Percentiles rank a stretch among this genome's conserved stretches.
Evolutionary conservation across 2,113 vertebrate species (phyloP).

Genomic region (Lonchura striata): DNA sequence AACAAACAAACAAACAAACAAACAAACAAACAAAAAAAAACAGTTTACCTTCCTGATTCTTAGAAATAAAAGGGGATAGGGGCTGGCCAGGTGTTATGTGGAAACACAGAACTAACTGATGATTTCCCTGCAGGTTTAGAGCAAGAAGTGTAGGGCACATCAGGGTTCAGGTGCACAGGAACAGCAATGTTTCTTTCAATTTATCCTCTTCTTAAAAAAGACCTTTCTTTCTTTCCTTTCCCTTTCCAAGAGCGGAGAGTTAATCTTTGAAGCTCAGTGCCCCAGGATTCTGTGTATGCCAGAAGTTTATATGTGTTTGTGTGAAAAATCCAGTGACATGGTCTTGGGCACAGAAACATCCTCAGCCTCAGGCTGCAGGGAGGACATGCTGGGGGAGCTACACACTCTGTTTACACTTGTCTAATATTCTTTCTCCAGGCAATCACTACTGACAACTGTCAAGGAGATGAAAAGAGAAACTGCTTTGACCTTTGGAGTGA

Average conservation of each 20-base stretch:
- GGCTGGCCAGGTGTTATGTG: neutral
- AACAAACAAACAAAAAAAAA: neutral
- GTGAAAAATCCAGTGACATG: neutral
- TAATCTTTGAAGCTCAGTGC: neutral
- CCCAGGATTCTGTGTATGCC: neutral
- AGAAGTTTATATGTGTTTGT: neutral
- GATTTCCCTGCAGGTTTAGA: neutral
- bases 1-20: neutral
- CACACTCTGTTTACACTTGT: neutral
- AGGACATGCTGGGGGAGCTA: accelerated
- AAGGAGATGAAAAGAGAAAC: neutral
- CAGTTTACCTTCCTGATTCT: neutral
- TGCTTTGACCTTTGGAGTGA: neutral
- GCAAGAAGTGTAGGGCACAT: neutral
- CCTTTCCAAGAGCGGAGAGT: neutral
- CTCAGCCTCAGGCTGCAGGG: neutral
- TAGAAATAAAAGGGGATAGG: neutral
- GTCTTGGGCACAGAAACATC: neutral
- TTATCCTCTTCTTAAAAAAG: neutral
- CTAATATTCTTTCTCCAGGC: neutral
- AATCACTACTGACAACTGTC: neutral
- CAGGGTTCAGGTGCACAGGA: neutral
- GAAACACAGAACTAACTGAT: neutral
- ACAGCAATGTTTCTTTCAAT: neutral
- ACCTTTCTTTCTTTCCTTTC: neutral